Percentiles rank a stretch among this genome's conserved stretches.
phyloP scores from a whole-genome alignment of 2,888 invertebrate genomes.

The Brenthis ino region DNA sequence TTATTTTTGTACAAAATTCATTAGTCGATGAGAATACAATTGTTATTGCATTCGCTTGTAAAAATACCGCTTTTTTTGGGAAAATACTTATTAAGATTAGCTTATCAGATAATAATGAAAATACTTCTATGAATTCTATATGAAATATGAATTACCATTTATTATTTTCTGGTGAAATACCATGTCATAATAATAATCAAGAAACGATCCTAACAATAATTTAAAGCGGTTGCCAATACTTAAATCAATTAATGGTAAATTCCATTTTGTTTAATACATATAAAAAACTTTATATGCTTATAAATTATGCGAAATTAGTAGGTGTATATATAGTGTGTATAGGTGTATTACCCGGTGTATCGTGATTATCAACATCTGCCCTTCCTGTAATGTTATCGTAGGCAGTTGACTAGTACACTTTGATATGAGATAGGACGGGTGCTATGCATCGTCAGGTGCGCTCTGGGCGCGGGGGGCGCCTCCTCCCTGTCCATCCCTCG shows the following conservation, averaged over 20 bases:
- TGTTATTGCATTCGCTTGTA: too few species aligned
- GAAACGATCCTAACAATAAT: too few species aligned
- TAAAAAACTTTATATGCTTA: slow-evolving; percentile 4
- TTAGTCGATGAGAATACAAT: background rate
- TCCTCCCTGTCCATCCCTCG: slow-evolving; percentile 53
- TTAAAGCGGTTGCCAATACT: too few species aligned
- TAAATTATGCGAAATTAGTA: slow-evolving; percentile 16
- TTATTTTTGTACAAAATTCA: background rate
- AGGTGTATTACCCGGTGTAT: slow-evolving; percentile 38
- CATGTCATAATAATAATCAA: too few species aligned
- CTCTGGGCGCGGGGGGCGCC: slow-evolving; percentile 55
- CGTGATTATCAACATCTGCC: slow-evolving; percentile 68
- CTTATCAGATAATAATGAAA: too few species aligned
- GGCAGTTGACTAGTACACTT: slow-evolving; percentile 43
- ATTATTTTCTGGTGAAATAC: too few species aligned
- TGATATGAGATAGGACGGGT: slow-evolving; percentile 52
- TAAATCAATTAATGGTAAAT: too few species aligned
- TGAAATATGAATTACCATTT: too few species aligned
- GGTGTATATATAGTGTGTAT: too few species aligned
- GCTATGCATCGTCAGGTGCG: slow-evolving; percentile 69
- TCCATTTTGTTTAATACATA: background rate
- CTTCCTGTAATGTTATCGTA: slow-evolving; percentile 57
- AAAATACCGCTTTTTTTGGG: too few species aligned
- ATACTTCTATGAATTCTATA: too few species aligned
- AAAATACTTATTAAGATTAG: too few species aligned